Conservation (phyloP, 2,888 invertebrate species). For the Liopterus haemorrhoidalis region DNA sequence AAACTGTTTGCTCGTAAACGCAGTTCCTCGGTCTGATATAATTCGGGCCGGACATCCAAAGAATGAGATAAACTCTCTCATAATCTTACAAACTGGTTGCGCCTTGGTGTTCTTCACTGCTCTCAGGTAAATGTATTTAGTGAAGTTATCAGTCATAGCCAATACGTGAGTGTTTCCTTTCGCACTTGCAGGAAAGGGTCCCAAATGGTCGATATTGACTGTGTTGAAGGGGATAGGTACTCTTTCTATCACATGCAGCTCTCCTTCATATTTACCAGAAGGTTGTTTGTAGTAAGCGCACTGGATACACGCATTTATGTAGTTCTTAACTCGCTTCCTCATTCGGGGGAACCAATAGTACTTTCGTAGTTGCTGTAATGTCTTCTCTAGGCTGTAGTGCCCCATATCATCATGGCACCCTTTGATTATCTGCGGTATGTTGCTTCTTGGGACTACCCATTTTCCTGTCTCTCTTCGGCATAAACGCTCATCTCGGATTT, state of each 20-base stretch:
- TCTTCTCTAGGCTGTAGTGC: constrained; percentile 38
- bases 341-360: constrained; percentile 37
- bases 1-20: constrained; percentile 25
- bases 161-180: constrained; percentile 37
- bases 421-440: constrained; percentile 34
- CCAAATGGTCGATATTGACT: constrained; percentile 42
- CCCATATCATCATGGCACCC: constrained; percentile 39
- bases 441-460: constrained; percentile 36
- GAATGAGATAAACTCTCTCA: no score
- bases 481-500: constrained; percentile 10
- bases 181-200: constrained; percentile 39
- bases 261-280: constrained; percentile 29
- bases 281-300: constrained; percentile 36
- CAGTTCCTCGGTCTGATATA: constrained; percentile 26
- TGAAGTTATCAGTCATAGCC: constrained; percentile 39
- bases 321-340: constrained; percentile 32
- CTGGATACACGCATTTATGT: constrained; percentile 33
- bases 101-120: constrained; percentile 35
- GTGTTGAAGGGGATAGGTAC: constrained; percentile 40
- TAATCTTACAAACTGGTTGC: constrained; percentile 30
- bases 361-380: constrained; percentile 28
- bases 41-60: constrained; percentile 25
- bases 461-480: constrained; percentile 2
- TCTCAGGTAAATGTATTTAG: constrained; percentile 37
- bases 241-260: constrained; percentile 39